Percentiles rank a stretch among this genome's conserved stretches.
Evolutionary conservation across 1,140 invertebrate species (phyloP).

Genomic region (Lepidurus packardi): DNA sequence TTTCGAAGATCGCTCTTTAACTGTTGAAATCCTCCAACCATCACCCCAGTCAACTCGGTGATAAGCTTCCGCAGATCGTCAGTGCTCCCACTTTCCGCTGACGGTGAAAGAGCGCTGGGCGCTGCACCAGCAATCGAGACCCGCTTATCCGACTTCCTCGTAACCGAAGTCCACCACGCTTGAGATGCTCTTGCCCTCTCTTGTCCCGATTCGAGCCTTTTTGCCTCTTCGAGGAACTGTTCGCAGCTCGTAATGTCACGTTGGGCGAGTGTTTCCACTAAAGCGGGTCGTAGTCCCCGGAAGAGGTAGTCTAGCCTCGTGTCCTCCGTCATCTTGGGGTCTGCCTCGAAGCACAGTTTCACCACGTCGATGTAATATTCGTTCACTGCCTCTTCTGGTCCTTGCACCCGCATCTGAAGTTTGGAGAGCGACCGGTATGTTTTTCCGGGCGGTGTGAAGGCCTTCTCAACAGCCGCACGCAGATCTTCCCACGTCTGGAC

Average conservation of each 20-base stretch:
- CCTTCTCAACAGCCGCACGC: not conserved
- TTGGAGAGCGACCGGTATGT: not conserved
- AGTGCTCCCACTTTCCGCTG: not conserved
- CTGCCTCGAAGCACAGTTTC: not conserved
- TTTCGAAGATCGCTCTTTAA: not conserved
- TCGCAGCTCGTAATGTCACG: not conserved
- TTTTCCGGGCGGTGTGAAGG: not conserved
- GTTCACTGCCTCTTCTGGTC: not conserved
- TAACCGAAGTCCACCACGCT: constrained; percentile 7
- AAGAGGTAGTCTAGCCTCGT: not conserved
- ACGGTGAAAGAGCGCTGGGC: not conserved
- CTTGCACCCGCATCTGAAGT: not conserved
- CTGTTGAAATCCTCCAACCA: not conserved
- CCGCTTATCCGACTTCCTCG: not conserved
- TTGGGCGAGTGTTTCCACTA: not conserved
- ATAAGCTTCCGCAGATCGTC: not conserved
- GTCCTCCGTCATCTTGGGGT: not conserved
- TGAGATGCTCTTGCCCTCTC: not conserved
- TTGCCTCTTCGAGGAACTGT: not conserved
- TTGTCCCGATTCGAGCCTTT: not conserved
- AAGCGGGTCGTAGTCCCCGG: not conserved
- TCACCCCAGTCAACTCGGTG: not conserved
- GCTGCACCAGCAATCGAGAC: not conserved
- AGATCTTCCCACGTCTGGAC: not conserved
- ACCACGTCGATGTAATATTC: not conserved